phyloP scores from a whole-genome alignment of 2,797 vertebrate species.

The Arnoldichthys spilopterus region DNA sequence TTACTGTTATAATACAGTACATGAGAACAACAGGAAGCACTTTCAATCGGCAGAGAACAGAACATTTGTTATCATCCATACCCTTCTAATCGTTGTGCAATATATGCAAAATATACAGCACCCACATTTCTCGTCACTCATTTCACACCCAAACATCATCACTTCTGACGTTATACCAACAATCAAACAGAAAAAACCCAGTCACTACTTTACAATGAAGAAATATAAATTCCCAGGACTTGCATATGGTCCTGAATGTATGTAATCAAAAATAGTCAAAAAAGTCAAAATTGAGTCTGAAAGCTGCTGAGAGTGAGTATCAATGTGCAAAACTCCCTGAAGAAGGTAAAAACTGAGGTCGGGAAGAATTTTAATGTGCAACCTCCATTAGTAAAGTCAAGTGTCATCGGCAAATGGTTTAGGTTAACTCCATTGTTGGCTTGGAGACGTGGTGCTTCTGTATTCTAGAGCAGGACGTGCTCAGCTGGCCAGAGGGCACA shows the following conservation, averaged over 20 bases:
- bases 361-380: slow-evolving; percentile 31
- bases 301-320: neutral
- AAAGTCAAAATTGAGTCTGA: neutral
- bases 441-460: slow-evolving; percentile 1
- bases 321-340: slow-evolving; percentile 24
- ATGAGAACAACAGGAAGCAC: slow-evolving; percentile 1
- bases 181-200: neutral
- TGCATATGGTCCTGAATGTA: neutral
- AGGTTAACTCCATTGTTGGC: neutral
- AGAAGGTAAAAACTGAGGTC: slow-evolving; percentile 11
- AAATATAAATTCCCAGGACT: neutral
- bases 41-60: slow-evolving; percentile 13
- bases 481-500: neutral
- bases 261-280: slow-evolving; percentile 16
- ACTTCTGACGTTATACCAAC: neutral
- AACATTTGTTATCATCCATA: slow-evolving; percentile 4
- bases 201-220: slow-evolving; percentile 17
- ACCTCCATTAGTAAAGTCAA: slow-evolving; percentile 12
- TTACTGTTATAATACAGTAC: neutral
- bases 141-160: neutral
- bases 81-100: neutral
- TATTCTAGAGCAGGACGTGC: neutral
- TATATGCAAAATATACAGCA: neutral
- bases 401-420: neutral
- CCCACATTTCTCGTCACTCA: neutral